Base-by-base conservation (phyloP, 35 echinoderm and acorn worm genomes). In the Ophiothrix spiculata region DNA sequence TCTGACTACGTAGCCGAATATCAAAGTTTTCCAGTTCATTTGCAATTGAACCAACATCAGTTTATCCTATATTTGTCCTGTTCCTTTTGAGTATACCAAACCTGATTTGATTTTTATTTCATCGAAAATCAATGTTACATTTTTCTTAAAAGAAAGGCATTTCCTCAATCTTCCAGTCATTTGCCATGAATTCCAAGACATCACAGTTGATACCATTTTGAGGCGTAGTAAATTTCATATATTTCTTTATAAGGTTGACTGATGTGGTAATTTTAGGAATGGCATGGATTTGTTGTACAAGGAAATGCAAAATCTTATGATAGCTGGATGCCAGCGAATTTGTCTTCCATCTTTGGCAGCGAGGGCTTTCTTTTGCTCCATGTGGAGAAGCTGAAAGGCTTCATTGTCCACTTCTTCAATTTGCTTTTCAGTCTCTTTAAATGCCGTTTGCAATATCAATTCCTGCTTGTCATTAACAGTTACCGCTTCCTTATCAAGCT, bases 251-350 rank as follows among this genome's bases (percentile, higher is more conserved):
- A 97, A 75, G 0, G 83, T 92, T 37, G 36, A 77, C 23, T 75
- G 85, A 75, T 89, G 75, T 1, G 90, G 94, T 17, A 97, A 39
- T 4, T 38, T 86, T 1, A 97, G 45, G 33, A 82, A 92, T 0
- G 76, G 86, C 4, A 86, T 38, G 19, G 94, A 97, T 76, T 89
- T 97, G 21, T 39, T 80, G 33, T 90, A 73, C 11, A 97, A 40
- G 11, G 90, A 90, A 12, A 92, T 90, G 25, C 89, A 91, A 84
- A 91, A 85, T 63, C 82, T 83, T 4, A 97, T 39, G 0, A 97
- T 77, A 19, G 83, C 86, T 46, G 94, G 94, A 74, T 97, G 94
- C 89, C 94, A 92, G 37, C 94, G 31, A 39, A 84, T 87, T n/a
- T 85, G 81, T 73, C 86, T 89, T 0, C 42, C 36, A 41, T 88